phyloP scores from a whole-genome alignment of 2,888 invertebrate genomes.

The Villa cingulata region DNA sequence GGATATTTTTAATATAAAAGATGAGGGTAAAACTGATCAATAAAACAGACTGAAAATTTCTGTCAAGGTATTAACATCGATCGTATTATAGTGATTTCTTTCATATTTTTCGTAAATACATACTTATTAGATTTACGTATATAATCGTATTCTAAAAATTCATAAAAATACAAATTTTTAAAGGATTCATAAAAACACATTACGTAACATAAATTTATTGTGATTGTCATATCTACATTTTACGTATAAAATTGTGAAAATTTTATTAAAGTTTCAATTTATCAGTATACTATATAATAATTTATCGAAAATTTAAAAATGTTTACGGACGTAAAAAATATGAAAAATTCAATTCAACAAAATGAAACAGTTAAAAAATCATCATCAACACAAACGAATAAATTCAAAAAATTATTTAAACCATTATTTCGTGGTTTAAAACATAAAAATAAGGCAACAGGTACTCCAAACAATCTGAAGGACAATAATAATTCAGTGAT shows the following conservation, averaged over 20 bases:
- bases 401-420: background rate
- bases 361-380: background rate
- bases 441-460: background rate
- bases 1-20: background rate
- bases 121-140: no score
- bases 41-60: slow-evolving; percentile 27
- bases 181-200: no score
- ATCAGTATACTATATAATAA: no score
- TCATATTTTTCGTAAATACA: no score
- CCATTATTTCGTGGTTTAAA: background rate
- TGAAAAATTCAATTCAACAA: slow-evolving; percentile 1
- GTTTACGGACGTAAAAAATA: slow-evolving; percentile 5
- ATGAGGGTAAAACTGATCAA: background rate
- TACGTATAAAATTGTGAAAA: no score
- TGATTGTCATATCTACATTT: no score
- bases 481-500: no score
- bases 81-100: background rate
- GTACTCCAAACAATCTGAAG: slow-evolving; percentile 2
- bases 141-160: background rate
- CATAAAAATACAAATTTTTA: background rate
- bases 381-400: background rate
- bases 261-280: no score
- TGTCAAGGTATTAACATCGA: slow-evolving; percentile 26
- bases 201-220: no score
- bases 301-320: no score